Conservation (phyloP, 2,888 invertebrate genomes). For the Xylocampa areola region DNA sequence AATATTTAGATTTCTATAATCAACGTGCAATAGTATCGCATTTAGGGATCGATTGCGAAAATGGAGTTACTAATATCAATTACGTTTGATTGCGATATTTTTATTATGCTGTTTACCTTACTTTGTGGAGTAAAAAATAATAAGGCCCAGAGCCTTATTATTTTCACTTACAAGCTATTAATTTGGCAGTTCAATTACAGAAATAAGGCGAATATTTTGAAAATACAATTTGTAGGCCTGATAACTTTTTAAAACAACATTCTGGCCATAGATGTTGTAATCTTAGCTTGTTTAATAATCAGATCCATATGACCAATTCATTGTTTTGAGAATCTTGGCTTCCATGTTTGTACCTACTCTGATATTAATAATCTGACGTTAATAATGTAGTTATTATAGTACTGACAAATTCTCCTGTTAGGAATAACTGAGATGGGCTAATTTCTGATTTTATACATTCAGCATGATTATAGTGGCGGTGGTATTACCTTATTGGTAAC, state of each 20-base stretch:
- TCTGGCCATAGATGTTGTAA: slow-evolving; percentile 5
- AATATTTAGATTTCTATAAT: slow-evolving; percentile 31
- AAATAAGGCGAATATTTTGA: slow-evolving; percentile 3
- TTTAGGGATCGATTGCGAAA: slow-evolving; percentile 33
- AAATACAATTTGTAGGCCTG: neutral
- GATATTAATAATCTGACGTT: slow-evolving; percentile 46
- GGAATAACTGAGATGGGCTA: slow-evolving; percentile 51
- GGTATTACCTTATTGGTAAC: slow-evolving; percentile 1
- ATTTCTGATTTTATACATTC: slow-evolving; percentile 24
- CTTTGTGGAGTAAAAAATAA: slow-evolving; percentile 28
- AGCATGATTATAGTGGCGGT: slow-evolving; percentile 9
- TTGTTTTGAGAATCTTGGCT: slow-evolving; percentile 40
- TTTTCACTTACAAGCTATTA: no score
- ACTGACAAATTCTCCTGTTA: slow-evolving; percentile 31
- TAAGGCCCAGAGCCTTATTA: no score
- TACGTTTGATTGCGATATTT: slow-evolving; percentile 41
- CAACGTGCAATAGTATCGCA: slow-evolving; percentile 34
- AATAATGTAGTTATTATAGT: slow-evolving; percentile 27
- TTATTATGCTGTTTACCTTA: slow-evolving; percentile 24
- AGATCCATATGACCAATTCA: slow-evolving; percentile 16
- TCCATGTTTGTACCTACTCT: slow-evolving; percentile 34
- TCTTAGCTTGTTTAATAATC: slow-evolving; percentile 13
- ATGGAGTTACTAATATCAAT: slow-evolving; percentile 24
- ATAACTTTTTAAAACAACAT: slow-evolving; percentile 11
- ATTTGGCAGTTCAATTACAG: no score